A percentile compares a stretch with the other conserved stretches of the same genome.
Conservation (phyloP, 2,797 vertebrate genomes). For the Enteromius trimaculatus region DNA sequence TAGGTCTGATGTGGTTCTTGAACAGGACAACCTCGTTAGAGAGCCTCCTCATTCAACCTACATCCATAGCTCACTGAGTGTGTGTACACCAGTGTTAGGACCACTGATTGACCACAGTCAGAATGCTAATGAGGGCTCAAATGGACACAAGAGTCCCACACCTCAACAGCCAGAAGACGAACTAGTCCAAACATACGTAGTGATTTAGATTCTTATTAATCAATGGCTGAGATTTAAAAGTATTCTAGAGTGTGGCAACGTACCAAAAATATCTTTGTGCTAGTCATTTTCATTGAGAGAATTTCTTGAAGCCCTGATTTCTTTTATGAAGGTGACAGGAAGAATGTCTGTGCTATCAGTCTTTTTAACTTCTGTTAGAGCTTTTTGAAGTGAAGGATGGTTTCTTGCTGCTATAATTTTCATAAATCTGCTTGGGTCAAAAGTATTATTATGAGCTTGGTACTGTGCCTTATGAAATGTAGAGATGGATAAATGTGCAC, state of each 20-base stretch:
- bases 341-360: constrained; percentile 16
- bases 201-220: constrained; percentile 31
- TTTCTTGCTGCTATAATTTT: constrained; percentile 33
- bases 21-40: constrained; percentile 48
- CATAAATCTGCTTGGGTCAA: background rate
- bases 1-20: constrained; percentile 36
- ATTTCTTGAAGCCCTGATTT: background rate
- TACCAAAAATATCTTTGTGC: background rate
- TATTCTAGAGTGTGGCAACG: background rate
- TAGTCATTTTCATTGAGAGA: background rate
- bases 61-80: constrained; percentile 56
- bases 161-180: constrained; percentile 53
- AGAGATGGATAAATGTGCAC: constrained; percentile 31
- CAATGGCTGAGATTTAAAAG: background rate
- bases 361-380: constrained; percentile 14
- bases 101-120: constrained; percentile 30
- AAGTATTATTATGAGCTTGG: background rate
- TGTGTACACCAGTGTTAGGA: constrained; percentile 1
- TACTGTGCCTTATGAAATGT: constrained; percentile 51
- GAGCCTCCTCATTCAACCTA: constrained; percentile 75
- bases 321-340: constrained; percentile 29
- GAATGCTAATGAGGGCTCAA: constrained; percentile 21
- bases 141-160: constrained; percentile 18
- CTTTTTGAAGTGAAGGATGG: constrained; percentile 51
- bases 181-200: constrained; percentile 54